Evolutionary conservation across 2,113 vertebrate genomes (phyloP), one percentile per base, ranked within the genome.

Genomic region (Tretioscincus oriximinensis): DNA sequence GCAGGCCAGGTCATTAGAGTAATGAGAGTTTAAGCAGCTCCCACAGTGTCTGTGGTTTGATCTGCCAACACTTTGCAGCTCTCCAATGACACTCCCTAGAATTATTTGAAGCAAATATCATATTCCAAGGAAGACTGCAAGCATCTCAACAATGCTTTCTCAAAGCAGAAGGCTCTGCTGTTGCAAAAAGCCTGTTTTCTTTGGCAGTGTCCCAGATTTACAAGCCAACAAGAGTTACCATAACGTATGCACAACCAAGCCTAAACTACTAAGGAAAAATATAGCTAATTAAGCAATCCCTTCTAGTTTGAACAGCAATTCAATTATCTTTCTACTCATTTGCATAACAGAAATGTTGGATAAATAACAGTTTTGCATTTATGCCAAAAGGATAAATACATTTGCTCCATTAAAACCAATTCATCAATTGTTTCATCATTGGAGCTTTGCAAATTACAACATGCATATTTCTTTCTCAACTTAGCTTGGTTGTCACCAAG

Each of bases 191-290:
- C 49, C 12, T 74, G 85, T 83, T 85, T 82, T 86, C 65, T 69
- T 75, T 80, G 87, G 90, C 85, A 51, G 6, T 24, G 16, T 69
- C 79, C 85, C 92, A 93, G 78, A 80, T 72, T 76, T 86, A 86
- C 86, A 90, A 83, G 78, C 75, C 86, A 82, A 92, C 73, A 80
- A 81, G 75, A 5, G 83, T 66, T 71, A 86, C 90, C 24, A 41
- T 86, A 74, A 64, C 69, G 77, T 60, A 78, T 68, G 88, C 22
- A 68, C 69, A 74, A 72, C 1, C 35, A 83, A 67, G 72, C 60
- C 78, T 86, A 84, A 0, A 63, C 16, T 1, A 77, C 78, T 85
- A 77, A 73, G 49, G 54, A 87, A 85, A 74, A 69, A 31, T 76
- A 28, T 86, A 54, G 81, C 41, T 63, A 58, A 80, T 9, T 77